Evolutionary conservation across 1,140 invertebrate genomes (phyloP), one percentile per base, ranked within the genome.

Genomic region (Colletes gigas): DNA sequence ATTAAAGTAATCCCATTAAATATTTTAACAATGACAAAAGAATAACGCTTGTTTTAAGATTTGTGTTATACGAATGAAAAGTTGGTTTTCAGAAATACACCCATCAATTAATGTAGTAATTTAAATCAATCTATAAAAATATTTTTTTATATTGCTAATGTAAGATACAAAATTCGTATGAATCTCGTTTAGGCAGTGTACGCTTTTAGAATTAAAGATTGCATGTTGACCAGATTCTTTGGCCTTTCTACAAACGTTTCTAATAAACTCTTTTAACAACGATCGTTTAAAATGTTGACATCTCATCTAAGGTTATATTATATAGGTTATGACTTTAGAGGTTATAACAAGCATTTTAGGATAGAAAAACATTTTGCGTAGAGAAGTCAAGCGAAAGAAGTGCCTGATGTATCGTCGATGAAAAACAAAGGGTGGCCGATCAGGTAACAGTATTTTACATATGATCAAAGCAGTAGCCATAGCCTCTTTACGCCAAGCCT

Each of bases 221-320:
- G 30, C 8, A 8, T 2, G 3, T 39, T 12, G 52, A 12, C 47
- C 30, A n/a, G 2, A 8, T 2, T 52, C 63, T 21, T 67, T 5
- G 12, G 8, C 59, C 21, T 59, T 50, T 52, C 17, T 7, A 7
- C 17, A 10, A n/a, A n/a, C 59, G 6, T 52, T 70, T 47, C 19
- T 6, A 7, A 60, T n/a, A 69, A 67, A 59, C 10, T 77, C 67
- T 55, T 70, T 62, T 30, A 63, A 63, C 39, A 54, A 78, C 52
- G 12, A 73, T 74, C 39, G 79, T 80, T 80, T 83, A 69, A 69
- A 78, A 81, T 88, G 83, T 90, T 92, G 91, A 91, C 90, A 85
- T 90, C 82, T 88, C 90, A 85, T 90, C 82, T 88, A 87, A 92
- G 90, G 90, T 92, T 92, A 92, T 91, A 91, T 88, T 90, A 89